phyloP scores from a whole-genome alignment of 2,113 vertebrate species.

The Gymnogyps californianus region DNA sequence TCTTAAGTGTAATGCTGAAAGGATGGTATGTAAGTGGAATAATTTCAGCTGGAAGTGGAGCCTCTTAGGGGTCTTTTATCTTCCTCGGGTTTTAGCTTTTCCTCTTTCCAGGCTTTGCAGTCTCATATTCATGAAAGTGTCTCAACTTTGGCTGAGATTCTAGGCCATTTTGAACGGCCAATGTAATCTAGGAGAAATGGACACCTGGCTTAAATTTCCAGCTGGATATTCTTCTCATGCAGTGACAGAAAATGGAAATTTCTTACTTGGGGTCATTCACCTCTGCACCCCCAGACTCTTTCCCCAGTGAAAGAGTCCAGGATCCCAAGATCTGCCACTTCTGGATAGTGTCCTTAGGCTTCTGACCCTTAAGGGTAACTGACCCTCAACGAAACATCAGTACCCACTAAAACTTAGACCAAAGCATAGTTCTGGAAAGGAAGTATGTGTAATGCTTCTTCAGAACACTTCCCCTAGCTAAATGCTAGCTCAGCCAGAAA shows the following conservation, averaged over 20 bases:
- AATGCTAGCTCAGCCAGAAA: not conserved
- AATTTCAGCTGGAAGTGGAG: not conserved
- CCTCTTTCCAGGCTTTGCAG: not conserved
- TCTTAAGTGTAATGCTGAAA: slow-evolving; percentile 37
- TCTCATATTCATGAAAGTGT: not conserved
- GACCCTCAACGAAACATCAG: not conserved
- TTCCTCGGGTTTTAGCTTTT: not conserved
- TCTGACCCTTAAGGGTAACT: not conserved
- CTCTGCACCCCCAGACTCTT: not conserved
- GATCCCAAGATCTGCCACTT: not conserved
- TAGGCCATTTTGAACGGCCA: not conserved
- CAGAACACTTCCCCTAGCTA: not conserved
- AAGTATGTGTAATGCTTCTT: not conserved
- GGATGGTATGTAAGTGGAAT: not conserved
- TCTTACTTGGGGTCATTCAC: not conserved
- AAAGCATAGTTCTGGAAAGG: not conserved
- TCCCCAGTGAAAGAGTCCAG: not conserved
- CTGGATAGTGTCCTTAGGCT: not conserved
- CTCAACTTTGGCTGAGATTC: not conserved
- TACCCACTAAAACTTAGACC: not conserved
- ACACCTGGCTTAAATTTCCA: not conserved
- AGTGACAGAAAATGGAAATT: not conserved
- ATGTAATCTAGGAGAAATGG: not conserved
- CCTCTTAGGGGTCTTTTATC: not conserved
- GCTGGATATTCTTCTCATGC: not conserved